phyloP scores from a whole-genome alignment of 2,888 invertebrate genomes.

The Hypsopygia costalis region DNA sequence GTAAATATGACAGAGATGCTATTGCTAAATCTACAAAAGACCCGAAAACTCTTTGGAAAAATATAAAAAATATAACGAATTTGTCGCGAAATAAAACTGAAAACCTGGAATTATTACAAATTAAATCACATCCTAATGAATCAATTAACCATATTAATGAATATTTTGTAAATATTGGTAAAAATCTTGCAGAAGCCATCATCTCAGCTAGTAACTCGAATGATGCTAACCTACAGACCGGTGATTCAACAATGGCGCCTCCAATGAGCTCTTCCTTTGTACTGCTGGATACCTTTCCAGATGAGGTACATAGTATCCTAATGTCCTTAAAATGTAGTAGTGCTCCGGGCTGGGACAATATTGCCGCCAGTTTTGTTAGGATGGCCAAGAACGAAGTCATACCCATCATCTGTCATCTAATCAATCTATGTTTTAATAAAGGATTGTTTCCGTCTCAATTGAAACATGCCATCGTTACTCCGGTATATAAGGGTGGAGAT shows the following conservation, averaged over 20 bases:
- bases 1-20: constrained; percentile 1
- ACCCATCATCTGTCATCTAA: too few relatives aligned
- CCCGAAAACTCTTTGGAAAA: neutral
- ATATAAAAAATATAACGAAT: neutral
- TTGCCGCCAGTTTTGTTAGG: too few relatives aligned
- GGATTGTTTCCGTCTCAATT: too few relatives aligned
- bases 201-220: neutral
- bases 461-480: too few relatives aligned
- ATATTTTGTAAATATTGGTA: constrained; percentile 6
- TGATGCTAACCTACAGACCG: neutral
- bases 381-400: too few relatives aligned
- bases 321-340: neutral
- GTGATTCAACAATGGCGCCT: neutral
- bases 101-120: neutral
- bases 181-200: neutral
- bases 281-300: neutral
- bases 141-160: constrained; percentile 1
- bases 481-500: too few relatives aligned
- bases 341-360: too few relatives aligned
- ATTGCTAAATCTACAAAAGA: neutral
- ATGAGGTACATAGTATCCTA: neutral
- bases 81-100: neutral
- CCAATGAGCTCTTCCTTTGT: neutral
- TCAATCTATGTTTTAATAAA: too few relatives aligned
- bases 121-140: neutral